Evolutionary conservation across 2,113 vertebrate species (phyloP), one percentile per base, ranked within the genome.

Genomic region (Paracanthobrama guichenoti): DNA sequence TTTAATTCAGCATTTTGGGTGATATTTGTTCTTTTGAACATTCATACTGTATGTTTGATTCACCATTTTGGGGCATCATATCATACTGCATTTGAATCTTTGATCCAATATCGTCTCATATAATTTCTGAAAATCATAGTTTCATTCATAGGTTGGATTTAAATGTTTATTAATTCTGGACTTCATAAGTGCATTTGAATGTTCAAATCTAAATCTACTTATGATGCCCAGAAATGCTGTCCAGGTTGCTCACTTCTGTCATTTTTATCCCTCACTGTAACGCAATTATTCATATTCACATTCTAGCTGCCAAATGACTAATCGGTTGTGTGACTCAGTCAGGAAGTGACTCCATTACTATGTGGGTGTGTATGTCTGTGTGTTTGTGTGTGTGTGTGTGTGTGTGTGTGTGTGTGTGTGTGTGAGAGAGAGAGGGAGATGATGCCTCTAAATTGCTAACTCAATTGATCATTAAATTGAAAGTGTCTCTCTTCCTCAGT

Each of bases 261-360:
- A 84, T 80, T 78, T 44, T 62, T 9, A 26, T 44, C n/a, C 11
- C 42, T 75, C 75, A 86, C 85, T 75, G 76, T 84, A 84, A 80
- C 48, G 42, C 28, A 84, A 76, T 48, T 64, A 84, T 72, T 79
- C 76, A 73, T 72, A 73, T 46, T 53, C 44, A 20, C 50, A 62
- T 64, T 60, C 76, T 80, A n/a, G 44, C 71, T 81, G 82, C 76
- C 86, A 85, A 87, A 87, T 87, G 83, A 87, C 75, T 85, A 85
- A 85, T 85, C 79, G 84, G 74, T 81, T 75, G 28, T 84, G 74
- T 86, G 87, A 86, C 83, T 85, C 83, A 88, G 79, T 24, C 83
- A 86, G 85, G 83, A 88, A 86, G 50, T 85, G 75, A 85, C 75
- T 84, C 46, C 46, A 50, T 85, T 50, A 74, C 44, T 85, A 1